Evolutionary conservation across 1,140 invertebrate genomes (phyloP).

Genomic region (Drosophila ambigua): DNA sequence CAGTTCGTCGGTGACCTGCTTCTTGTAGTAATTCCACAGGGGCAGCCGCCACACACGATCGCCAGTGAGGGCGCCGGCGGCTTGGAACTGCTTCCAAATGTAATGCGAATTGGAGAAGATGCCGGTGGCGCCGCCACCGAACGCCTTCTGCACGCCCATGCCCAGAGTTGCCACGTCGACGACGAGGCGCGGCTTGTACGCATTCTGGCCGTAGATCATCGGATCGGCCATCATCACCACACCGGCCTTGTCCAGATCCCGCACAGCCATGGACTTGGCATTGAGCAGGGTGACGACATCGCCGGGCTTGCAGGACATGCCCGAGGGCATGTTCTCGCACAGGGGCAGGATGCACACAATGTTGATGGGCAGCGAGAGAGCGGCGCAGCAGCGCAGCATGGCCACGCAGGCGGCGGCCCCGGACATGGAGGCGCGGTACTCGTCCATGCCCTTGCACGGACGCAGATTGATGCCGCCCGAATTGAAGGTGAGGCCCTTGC

Average conservation of each 20-base stretch:
- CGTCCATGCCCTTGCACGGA: constrained; percentile 89
- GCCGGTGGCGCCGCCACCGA: constrained; percentile 91
- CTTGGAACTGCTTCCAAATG: constrained; percentile 87
- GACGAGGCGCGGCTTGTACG: constrained; percentile 87
- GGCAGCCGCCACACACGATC: constrained; percentile 96
- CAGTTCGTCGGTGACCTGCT: constrained; percentile 86
- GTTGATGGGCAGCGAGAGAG: constrained; percentile 71
- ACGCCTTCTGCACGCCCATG: constrained; percentile 83
- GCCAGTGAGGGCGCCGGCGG: constrained; percentile 90
- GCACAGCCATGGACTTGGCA: constrained; percentile 91
- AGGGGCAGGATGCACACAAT: constrained; percentile 84
- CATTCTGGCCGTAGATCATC: constrained; percentile 89
- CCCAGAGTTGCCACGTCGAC: constrained; percentile 91
- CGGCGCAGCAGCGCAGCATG: constrained; percentile 66
- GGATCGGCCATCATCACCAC: constrained; percentile 95
- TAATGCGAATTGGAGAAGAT: constrained; percentile 90
- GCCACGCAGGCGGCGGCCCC: constrained; percentile 69
- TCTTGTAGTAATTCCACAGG: constrained; percentile 91
- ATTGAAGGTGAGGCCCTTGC: constrained; percentile 95
- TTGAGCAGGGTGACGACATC: constrained; percentile 93
- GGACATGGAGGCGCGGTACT: constrained; percentile 94
- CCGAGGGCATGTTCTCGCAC: constrained; percentile 95
- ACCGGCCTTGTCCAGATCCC: constrained; percentile 94
- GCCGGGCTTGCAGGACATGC: constrained; percentile 93
- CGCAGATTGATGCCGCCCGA: constrained; percentile 92